phyloP scores from a whole-genome alignment of 1,140 invertebrate species.

The Schlechtendalia chinensis region DNA sequence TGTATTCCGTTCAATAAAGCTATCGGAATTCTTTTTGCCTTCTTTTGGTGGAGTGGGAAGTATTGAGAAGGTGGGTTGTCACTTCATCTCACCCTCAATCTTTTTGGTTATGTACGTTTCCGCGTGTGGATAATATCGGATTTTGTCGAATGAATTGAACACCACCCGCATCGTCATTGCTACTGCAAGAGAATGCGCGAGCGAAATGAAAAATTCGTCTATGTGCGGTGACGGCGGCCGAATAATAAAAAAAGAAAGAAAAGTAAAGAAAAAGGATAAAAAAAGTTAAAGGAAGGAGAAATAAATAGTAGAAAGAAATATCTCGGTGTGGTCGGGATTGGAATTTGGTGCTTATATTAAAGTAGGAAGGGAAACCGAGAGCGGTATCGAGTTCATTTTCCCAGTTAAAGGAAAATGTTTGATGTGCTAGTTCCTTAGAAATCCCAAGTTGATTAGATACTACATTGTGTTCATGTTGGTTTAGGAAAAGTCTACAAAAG shows the following conservation, averaged over 20 bases:
- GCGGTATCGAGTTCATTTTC: constrained; percentile 24
- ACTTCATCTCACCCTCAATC: neutral
- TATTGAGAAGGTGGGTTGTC: neutral
- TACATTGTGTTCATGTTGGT: neutral
- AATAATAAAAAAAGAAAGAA: neutral
- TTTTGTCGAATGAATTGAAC: constrained; percentile 16
- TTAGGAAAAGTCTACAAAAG: too few species aligned
- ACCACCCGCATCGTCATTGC: neutral
- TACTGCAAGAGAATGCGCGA: neutral
- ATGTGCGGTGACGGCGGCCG: too few species aligned
- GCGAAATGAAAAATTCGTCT: neutral
- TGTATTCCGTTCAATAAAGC: neutral
- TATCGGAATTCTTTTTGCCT: neutral
- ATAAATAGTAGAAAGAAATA: constrained; percentile 20
- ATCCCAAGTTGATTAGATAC: constrained; percentile 26
- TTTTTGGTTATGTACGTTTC: neutral
- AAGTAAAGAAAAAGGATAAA: neutral
- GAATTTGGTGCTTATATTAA: constrained; percentile 39
- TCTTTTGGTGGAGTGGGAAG: neutral
- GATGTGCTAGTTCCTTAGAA: constrained; percentile 20
- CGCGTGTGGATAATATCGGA: constrained; percentile 22
- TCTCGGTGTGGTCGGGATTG: constrained; percentile 20
- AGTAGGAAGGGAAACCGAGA: neutral
- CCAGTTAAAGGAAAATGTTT: constrained; percentile 37
- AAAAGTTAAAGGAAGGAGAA: neutral